Evolutionary conservation across 1,140 invertebrate genomes (phyloP), one percentile per base, ranked within the genome.

Genomic region (Lepidurus apus): DNA sequence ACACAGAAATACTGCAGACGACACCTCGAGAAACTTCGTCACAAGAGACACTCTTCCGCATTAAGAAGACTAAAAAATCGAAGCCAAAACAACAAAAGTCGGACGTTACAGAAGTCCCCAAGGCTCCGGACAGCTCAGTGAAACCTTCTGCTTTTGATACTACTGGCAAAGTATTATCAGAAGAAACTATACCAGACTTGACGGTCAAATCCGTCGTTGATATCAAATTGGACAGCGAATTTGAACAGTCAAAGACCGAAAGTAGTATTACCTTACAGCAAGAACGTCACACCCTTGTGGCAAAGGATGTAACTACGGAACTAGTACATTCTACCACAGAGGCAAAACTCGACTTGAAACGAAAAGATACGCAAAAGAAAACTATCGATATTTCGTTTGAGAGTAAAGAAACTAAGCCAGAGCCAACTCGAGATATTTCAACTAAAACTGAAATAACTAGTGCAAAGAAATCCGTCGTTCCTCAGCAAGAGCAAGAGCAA

Each of bases 31-130:
- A 65, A 9, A 21, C 21, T 65, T 65, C 53, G 6, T 17, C 53
- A 65, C 53, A 65, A 65, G 53, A 65, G 13, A 65, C 53, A 65
- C 53, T 65, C 13, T 65, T 65, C 13, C n/a, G 53, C 53, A 65
- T 65, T 65, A 65, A 65, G 53, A 65, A 65, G 21, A 13, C 17
- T 5, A 65, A 65, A 21, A 65, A 17, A 65, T n/a, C 21, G n/a
- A 65, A 65, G n/a, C 17, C 53, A 13, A 65, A 65, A 8, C 17
- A 65, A 7, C 53, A 65, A 17, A 65, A 9, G 21, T 34, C 4
- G 34, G 34, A 4, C 34, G 34, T 3, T 34, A 65, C 53, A 8
- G 53, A 17, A 11, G 53, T 65, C 3, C 53, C 53, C 17, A 21
- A n/a, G 53, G 53, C 53, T 1, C 53, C 53, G 13, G 53, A 21